Percentiles rank a stretch among this genome's conserved stretches.
Evolutionary conservation across 2,797 vertebrate genomes (phyloP).

Genomic region (Rhinophrynus dorsalis): DNA sequence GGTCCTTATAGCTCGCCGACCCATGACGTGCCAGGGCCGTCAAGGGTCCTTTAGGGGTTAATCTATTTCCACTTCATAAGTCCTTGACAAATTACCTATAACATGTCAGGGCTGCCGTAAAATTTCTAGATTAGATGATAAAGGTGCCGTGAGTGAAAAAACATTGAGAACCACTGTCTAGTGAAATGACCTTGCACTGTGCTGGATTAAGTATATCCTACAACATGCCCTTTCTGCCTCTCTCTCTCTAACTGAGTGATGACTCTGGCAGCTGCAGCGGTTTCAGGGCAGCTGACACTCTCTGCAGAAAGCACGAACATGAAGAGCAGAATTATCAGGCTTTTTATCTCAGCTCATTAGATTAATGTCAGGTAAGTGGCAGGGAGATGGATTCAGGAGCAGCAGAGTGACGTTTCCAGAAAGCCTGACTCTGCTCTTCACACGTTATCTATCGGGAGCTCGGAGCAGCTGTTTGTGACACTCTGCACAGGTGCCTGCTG

Average conservation of each 20-base stretch:
- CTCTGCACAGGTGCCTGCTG: constrained; percentile 11
- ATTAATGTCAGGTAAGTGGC: constrained; percentile 32
- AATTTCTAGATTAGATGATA: no score
- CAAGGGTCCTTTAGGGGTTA: no score
- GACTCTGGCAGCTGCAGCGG: not conserved
- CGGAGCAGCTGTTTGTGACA: constrained; percentile 18
- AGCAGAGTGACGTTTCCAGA: constrained; percentile 6
- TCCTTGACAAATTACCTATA: no score
- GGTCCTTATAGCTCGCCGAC: no score
- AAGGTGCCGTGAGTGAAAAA: no score
- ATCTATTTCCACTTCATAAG: no score
- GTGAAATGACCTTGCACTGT: not conserved
- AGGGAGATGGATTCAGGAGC: constrained; percentile 10
- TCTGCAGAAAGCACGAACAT: not conserved
- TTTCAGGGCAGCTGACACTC: not conserved
- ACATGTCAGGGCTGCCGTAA: no score
- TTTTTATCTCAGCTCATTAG: constrained; percentile 42
- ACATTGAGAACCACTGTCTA: no score
- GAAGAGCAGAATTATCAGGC: constrained; percentile 21
- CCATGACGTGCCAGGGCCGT: no score
- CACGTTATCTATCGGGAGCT: constrained; percentile 20
- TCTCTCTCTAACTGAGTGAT: not conserved
- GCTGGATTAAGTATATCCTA: not conserved
- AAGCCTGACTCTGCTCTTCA: constrained; percentile 32
- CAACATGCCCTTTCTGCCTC: not conserved